phyloP scores from a whole-genome alignment of 2,113 vertebrate species.

The Epinephelus cyanopodus region DNA sequence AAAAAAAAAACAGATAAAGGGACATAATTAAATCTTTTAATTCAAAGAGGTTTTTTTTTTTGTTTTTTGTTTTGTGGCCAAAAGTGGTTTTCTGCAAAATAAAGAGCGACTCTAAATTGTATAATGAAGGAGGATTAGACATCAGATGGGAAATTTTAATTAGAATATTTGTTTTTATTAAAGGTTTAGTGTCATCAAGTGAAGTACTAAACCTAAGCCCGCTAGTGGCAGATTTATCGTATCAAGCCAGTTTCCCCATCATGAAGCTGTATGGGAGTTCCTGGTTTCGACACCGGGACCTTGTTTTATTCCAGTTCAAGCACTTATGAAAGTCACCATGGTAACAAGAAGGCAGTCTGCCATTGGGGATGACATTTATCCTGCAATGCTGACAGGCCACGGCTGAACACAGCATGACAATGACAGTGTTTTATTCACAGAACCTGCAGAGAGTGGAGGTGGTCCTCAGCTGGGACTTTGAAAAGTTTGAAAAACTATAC shows the following conservation, averaged over 20 bases:
- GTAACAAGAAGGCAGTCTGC: constrained; percentile 21
- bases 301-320: not conserved
- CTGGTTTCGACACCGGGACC: not conserved
- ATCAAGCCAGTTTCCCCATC: not conserved
- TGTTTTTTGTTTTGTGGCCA: no score
- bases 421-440: not conserved
- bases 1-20: no score
- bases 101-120: not conserved
- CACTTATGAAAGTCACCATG: constrained; percentile 22
- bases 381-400: not conserved
- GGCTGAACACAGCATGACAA: not conserved
- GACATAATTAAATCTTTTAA: not conserved
- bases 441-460: not conserved
- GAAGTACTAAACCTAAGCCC: not conserved
- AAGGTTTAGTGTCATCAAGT: not conserved
- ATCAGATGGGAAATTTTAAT: not conserved
- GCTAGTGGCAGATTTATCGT: not conserved
- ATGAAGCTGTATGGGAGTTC: no score
- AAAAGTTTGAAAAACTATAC: not conserved
- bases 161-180: not conserved
- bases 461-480: not conserved
- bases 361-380: not conserved
- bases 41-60: not conserved
- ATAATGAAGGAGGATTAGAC: not conserved
- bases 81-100: not conserved